These are phyloP conservation scores for Brachypodius melanocephalos DNA, from an alignment of 2,113 vertebrate species.

Conservation along the genomic window DNA sequence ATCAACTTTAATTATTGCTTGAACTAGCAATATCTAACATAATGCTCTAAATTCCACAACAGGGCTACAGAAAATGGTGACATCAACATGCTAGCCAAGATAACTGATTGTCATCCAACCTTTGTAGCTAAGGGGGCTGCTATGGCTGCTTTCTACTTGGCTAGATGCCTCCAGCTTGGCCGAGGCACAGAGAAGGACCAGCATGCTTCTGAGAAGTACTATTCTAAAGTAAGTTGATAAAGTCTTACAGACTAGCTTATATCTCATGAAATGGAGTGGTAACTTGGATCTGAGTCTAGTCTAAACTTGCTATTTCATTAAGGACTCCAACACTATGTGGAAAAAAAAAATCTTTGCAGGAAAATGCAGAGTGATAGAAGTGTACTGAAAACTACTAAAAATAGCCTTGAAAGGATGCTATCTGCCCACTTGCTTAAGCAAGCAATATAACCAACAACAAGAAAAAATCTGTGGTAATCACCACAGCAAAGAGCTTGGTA, in stretches of 20 bases:
- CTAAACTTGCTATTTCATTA: background rate
- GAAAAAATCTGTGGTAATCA: background rate
- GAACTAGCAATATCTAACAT: background rate
- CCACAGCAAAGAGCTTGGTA: background rate
- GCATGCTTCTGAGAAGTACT: conserved; percentile 60
- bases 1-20: background rate
- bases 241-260: background rate
- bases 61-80: conserved; percentile 71
- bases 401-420: background rate
- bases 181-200: conserved; percentile 66
- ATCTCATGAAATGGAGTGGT: background rate
- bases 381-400: background rate
- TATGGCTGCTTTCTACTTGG: conserved; percentile 78
- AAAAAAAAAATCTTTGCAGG: background rate
- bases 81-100: conserved; percentile 43
- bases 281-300: background rate
- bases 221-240: conserved; percentile 66
- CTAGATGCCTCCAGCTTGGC: conserved; percentile 78
- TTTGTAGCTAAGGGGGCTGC: conserved; percentile 74
- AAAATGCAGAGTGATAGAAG: background rate
- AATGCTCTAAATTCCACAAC: background rate
- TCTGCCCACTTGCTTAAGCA: background rate
- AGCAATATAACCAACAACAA: background rate
- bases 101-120: conserved; percentile 68
- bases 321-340: background rate